A percentile compares a stretch with the other conserved stretches of the same genome.
These are phyloP conservation scores for Rotaria magnacalcarata DNA, from an alignment of 2,888 invertebrate genomes.

Conservation along the genomic window DNA sequence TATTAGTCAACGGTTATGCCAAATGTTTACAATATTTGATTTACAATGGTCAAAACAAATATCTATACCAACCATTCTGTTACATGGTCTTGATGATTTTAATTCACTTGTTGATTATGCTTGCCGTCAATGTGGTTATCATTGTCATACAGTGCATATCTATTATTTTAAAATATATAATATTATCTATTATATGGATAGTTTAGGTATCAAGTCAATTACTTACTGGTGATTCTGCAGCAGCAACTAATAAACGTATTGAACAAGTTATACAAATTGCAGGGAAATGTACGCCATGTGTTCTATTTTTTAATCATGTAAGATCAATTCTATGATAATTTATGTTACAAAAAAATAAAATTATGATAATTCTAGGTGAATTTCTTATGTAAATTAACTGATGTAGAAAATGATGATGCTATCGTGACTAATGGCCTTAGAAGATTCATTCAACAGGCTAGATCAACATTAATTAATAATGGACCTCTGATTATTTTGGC, in stretches of 20 bases:
- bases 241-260: conserved; percentile 26
- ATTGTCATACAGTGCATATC: conserved; percentile 31
- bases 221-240: conserved; percentile 15
- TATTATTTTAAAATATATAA: not conserved
- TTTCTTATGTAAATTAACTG: conserved; percentile 29
- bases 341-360: not conserved
- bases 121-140: not conserved
- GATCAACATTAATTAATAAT: not conserved
- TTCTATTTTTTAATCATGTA: not conserved
- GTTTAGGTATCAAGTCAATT: conserved; percentile 36
- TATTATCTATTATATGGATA: not conserved
- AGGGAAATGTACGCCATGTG: not conserved
- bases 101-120: conserved; percentile 11
- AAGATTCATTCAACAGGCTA: not conserved
- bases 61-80: not conserved
- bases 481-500: not conserved
- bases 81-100: not conserved
- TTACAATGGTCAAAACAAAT: conserved; percentile 29
- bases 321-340: not conserved
- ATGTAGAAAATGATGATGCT: conserved; percentile 21
- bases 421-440: conserved; percentile 22
- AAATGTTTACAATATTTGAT: conserved; percentile 18
- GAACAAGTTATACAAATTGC: not conserved
- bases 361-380: not conserved
- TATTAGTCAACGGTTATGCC: conserved; percentile 20